Conservation (phyloP, 2,113 vertebrate genomes). For the Stigmatopora argus region DNA sequence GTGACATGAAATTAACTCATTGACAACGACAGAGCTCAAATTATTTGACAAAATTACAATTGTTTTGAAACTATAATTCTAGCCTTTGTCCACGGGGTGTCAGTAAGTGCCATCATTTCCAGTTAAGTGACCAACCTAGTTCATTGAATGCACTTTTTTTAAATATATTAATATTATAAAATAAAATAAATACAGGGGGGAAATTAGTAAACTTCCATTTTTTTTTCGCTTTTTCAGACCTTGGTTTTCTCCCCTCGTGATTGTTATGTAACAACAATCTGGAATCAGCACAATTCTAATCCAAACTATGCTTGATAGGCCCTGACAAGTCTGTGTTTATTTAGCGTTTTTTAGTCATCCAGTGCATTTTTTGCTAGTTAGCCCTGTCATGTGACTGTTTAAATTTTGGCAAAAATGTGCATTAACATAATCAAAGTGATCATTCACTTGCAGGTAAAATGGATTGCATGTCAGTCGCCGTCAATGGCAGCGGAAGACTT, state of each 20-base stretch:
- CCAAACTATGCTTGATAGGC: background rate
- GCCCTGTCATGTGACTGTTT: too few species aligned
- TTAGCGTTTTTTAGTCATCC: background rate
- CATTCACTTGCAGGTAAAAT: too few species aligned
- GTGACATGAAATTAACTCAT: too few species aligned
- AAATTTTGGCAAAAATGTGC: too few species aligned
- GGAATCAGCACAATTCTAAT: background rate
- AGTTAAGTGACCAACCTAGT: background rate
- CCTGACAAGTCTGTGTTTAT: background rate
- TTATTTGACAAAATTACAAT: background rate
- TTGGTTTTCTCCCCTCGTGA: background rate
- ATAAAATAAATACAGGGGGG: too few species aligned
- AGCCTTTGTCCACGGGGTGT: slow-evolving; percentile 5
- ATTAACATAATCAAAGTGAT: too few species aligned
- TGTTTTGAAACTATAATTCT: slow-evolving; percentile 1
- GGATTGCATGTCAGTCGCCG: too few species aligned
- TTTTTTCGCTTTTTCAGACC: background rate
- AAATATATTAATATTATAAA: background rate
- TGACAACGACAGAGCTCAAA: background rate
- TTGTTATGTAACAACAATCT: background rate
- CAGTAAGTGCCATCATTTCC: background rate
- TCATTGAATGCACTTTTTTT: background rate
- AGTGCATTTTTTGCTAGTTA: background rate
- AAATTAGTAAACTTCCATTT: too few species aligned
- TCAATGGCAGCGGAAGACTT: too few species aligned